phyloP scores from a whole-genome alignment of 37 sponge, comb jelly and placozoan genomes.

The Spongilla lacustris region DNA sequence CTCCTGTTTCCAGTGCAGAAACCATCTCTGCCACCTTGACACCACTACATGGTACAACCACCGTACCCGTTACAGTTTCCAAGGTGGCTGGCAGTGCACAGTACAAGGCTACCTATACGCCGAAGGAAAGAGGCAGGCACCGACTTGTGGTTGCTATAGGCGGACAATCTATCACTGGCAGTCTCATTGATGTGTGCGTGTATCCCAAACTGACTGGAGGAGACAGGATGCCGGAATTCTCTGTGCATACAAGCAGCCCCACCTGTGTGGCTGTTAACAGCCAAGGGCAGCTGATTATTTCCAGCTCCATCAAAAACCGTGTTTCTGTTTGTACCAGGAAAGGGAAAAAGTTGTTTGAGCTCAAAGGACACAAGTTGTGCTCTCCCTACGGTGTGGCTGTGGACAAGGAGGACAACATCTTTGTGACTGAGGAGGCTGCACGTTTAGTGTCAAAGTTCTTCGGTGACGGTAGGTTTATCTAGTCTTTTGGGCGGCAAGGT shows the following conservation, averaged over 20 bases:
- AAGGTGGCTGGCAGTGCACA: constrained; percentile 26
- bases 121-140: constrained; percentile 31
- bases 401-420: constrained; percentile 38
- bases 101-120: constrained; percentile 34
- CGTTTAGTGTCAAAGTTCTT: background rate
- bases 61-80: background rate
- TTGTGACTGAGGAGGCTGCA: constrained; percentile 23
- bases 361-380: background rate
- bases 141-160: background rate
- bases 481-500: constrained; percentile 14
- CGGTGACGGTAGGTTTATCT: background rate
- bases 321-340: background rate
- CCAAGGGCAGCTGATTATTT: background rate
- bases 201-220: background rate
- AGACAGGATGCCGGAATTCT: background rate
- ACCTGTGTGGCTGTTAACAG: background rate
- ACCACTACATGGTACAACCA: constrained; percentile 17
- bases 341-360: background rate
- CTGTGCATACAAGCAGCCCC: background rate
- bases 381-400: constrained; percentile 42
- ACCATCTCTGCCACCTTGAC: constrained; percentile 11
- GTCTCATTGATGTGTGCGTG: constrained; percentile 8
- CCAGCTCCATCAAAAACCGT: background rate
- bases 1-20: constrained; percentile 2
- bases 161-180: constrained; percentile 16